phyloP scores from a whole-genome alignment of 2,797 vertebrate species.

The Serranus cabrilla region DNA sequence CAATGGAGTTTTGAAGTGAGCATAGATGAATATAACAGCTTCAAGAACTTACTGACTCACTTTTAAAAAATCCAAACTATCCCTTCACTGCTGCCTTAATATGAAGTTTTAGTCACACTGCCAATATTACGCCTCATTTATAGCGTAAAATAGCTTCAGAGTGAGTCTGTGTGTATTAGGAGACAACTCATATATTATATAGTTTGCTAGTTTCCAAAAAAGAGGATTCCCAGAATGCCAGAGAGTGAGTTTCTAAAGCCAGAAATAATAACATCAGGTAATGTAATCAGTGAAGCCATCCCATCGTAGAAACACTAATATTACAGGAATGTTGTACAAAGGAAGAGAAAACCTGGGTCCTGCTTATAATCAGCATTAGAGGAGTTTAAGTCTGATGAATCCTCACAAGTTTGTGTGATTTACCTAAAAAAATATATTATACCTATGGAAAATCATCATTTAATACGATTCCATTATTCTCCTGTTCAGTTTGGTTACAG shows the following conservation, averaged over 20 bases:
- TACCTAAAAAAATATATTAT: not conserved
- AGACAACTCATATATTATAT: not conserved
- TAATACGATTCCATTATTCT: too few relatives aligned
- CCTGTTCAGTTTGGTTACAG: slow-evolving; percentile 21
- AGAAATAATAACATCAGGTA: not conserved
- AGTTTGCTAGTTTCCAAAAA: not conserved
- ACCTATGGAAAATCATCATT: too few relatives aligned
- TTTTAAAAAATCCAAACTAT: too few relatives aligned
- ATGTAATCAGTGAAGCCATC: not conserved
- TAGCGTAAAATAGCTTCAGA: not conserved
- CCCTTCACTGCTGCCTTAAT: not conserved
- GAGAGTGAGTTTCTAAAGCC: not conserved
- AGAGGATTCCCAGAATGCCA: not conserved
- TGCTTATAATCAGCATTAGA: too few relatives aligned
- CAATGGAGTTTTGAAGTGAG: too few relatives aligned
- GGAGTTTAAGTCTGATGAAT: not conserved
- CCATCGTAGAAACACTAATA: not conserved
- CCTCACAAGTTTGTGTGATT: not conserved
- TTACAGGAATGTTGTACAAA: too few relatives aligned
- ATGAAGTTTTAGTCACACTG: not conserved
- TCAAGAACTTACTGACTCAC: too few relatives aligned
- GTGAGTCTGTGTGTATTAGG: not conserved
- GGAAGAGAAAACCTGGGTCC: not conserved
- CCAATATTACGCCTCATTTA: not conserved
- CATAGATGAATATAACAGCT: too few relatives aligned